These are phyloP conservation scores for Gephyroberyx darwinii DNA, from an alignment of 2,797 vertebrate species.

Conservation along the genomic window DNA sequence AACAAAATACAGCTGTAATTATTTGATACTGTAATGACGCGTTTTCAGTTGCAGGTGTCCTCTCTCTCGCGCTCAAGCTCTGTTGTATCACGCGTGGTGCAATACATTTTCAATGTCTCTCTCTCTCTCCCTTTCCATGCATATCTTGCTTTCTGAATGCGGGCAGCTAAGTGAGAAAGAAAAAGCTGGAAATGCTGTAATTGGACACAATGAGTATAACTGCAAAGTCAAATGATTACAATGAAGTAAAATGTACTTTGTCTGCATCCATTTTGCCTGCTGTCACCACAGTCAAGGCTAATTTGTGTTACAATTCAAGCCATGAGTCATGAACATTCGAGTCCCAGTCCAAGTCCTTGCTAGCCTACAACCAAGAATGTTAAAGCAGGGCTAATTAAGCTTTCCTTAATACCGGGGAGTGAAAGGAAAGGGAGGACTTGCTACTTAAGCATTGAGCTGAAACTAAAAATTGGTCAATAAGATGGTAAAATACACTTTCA, in stretches of 20 bases:
- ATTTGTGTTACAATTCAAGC: background rate
- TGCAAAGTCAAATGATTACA: background rate
- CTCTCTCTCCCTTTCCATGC: background rate
- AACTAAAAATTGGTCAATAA: too few species aligned
- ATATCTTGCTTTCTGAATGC: background rate
- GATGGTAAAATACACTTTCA: background rate
- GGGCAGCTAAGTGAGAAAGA: background rate
- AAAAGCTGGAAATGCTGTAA: background rate
- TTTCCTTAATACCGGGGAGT: background rate
- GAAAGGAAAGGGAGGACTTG: background rate
- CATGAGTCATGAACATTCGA: background rate
- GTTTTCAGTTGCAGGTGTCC: conserved; percentile 44
- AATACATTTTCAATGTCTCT: background rate
- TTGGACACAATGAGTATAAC: conserved; percentile 1
- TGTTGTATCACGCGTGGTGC: conserved; percentile 37
- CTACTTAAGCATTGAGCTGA: background rate
- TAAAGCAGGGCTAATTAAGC: background rate
- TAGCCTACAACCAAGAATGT: background rate
- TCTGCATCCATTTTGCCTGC: background rate
- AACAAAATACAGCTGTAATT: conserved; percentile 44
- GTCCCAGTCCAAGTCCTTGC: background rate
- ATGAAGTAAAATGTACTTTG: background rate
- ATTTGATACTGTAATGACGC: conserved; percentile 46
- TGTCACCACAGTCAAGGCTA: background rate
- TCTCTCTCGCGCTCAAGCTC: background rate